Evolutionary conservation across 1,140 invertebrate species (phyloP).

Genomic region (Lethrus apterus): DNA sequence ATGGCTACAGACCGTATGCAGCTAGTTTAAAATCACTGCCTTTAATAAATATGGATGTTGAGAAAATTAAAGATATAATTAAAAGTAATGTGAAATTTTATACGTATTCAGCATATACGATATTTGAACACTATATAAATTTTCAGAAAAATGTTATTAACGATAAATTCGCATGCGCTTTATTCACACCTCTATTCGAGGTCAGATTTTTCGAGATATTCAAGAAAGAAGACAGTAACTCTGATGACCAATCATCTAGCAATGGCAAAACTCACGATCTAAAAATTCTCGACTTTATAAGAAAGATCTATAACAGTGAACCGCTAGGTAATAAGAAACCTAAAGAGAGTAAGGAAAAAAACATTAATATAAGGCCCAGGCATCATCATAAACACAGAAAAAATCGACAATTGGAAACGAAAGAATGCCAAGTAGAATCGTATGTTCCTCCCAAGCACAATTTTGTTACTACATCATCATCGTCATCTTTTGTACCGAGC

Average conservation of each 20-base stretch:
- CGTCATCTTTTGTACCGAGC: not conserved
- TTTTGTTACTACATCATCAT: slow-evolving; percentile 3
- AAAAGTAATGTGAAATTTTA: slow-evolving; percentile 3
- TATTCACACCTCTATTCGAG: no score
- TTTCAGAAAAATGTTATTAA: no score
- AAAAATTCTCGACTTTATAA: slow-evolving; percentile 8
- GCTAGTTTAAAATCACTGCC: slow-evolving; percentile 30
- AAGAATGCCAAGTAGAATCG: no score
- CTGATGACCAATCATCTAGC: not conserved
- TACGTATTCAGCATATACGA: not conserved
- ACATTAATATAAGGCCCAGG: not conserved
- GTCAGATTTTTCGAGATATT: slow-evolving; percentile 10
- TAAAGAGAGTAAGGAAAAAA: not conserved
- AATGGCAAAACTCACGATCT: not conserved
- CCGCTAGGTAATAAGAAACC: slow-evolving; percentile 1
- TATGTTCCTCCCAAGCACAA: no score
- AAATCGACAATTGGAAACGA: no score
- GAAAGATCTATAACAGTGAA: slow-evolving; percentile 5
- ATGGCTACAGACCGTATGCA: slow-evolving; percentile 26
- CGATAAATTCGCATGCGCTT: no score
- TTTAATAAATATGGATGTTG: slow-evolving; percentile 23
- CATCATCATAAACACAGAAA: not conserved
- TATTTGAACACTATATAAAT: slow-evolving; percentile 11
- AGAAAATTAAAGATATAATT: slow-evolving; percentile 21
- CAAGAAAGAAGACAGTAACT: not conserved